A percentile compares a stretch with the other conserved stretches of the same genome.
Conservation (phyloP, 2,113 vertebrate species). For the Ageneiosus marmoratus region DNA sequence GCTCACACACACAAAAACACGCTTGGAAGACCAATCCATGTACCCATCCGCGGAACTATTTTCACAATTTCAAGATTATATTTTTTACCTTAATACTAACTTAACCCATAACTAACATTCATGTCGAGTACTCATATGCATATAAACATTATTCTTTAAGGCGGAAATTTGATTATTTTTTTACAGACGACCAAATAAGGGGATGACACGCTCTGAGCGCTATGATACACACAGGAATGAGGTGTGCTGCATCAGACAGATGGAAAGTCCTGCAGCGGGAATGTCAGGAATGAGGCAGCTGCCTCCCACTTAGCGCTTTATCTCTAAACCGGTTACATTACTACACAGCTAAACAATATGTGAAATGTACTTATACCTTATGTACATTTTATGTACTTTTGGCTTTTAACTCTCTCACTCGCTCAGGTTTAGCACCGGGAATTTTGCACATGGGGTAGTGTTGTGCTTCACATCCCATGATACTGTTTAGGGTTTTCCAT, state of each 20-base stretch:
- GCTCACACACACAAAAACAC: constrained; percentile 50
- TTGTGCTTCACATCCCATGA: no score
- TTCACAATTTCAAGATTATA: constrained; percentile 2
- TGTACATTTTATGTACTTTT: no score
- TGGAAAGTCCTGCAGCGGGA: constrained; percentile 87
- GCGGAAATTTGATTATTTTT: background rate
- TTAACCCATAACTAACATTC: background rate
- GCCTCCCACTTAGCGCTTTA: constrained; percentile 52
- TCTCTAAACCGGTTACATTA: constrained; percentile 10
- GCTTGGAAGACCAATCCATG: constrained; percentile 73
- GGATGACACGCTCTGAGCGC: constrained; percentile 53
- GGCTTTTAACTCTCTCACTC: no score
- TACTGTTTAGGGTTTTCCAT: no score
- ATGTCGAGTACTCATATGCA: background rate
- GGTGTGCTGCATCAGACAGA: constrained; percentile 87
- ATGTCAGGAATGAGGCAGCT: constrained; percentile 76
- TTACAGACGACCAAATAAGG: background rate
- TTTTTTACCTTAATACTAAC: background rate
- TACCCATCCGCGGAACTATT: constrained; percentile 76
- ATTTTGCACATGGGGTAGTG: no score
- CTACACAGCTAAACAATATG: background rate
- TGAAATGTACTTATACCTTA: background rate
- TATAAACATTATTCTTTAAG: background rate
- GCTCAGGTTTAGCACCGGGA: no score
- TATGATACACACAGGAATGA: constrained; percentile 61